phyloP scores from a whole-genome alignment of 2,113 vertebrate genomes.

The Struthio camelus region DNA sequence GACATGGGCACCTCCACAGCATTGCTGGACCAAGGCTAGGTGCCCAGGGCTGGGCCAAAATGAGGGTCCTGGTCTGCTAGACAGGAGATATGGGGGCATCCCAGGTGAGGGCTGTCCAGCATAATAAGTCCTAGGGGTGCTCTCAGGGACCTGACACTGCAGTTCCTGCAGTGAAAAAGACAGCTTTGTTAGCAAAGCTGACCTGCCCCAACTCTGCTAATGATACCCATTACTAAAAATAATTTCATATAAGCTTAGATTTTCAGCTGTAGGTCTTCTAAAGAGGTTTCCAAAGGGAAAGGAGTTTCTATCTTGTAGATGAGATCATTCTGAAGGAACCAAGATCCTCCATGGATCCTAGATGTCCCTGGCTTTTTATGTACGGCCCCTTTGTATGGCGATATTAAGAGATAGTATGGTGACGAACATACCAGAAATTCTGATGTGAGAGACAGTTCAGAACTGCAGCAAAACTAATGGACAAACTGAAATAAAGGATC shows the following conservation, averaged over 20 bases:
- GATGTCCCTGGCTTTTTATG: not conserved
- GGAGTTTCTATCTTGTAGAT: not conserved
- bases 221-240: not conserved
- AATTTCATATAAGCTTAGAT: not conserved
- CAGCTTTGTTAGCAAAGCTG: not conserved
- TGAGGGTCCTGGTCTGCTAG: too few species aligned
- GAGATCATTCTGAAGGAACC: not conserved
- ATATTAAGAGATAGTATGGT: not conserved
- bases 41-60: too few species aligned
- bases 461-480: not conserved
- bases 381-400: not conserved
- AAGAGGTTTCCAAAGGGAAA: not conserved
- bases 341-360: not conserved
- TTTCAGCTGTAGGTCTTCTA: not conserved
- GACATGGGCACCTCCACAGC: too few species aligned
- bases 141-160: too few species aligned
- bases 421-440: not conserved
- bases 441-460: not conserved
- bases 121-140: too few species aligned
- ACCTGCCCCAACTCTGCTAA: not conserved
- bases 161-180: not conserved
- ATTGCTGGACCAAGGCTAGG: too few species aligned
- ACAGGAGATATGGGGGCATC: too few species aligned
- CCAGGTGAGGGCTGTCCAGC: too few species aligned
- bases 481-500: not conserved